Evolutionary conservation across 2,888 invertebrate species (phyloP).

Genomic region (Meta bourneti): DNA sequence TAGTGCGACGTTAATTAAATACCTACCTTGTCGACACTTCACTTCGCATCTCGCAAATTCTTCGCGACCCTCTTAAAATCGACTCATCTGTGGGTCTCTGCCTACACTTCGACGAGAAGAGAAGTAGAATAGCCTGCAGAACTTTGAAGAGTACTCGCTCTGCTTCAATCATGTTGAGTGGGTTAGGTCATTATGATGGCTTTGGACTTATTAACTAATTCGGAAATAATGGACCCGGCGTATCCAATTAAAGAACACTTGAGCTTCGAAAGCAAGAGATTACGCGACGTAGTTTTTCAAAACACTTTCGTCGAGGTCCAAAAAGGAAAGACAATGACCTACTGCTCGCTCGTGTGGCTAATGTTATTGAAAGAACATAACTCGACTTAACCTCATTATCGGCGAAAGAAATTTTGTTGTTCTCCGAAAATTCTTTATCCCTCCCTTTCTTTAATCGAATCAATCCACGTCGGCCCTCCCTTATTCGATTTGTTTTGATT

Average conservation of each 20-base stretch:
- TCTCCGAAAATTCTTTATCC: constrained; percentile 4
- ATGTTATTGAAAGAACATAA: neutral
- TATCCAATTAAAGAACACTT: neutral
- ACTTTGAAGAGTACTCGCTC: neutral
- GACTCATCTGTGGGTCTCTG: too few species aligned
- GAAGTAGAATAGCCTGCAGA: neutral
- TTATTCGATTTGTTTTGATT: constrained; percentile 54
- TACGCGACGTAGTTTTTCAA: neutral
- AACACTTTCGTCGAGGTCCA: neutral
- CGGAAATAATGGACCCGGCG: neutral
- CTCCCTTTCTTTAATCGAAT: constrained; percentile 47
- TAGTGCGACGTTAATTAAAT: too few species aligned
- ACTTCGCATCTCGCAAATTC: too few species aligned
- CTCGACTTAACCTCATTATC: constrained; percentile 36
- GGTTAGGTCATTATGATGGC: neutral
- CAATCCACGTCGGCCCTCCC: constrained; percentile 24
- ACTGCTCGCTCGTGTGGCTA: neutral
- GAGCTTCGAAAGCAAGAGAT: neutral
- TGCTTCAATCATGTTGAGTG: neutral
- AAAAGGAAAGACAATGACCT: neutral
- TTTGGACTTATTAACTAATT: neutral
- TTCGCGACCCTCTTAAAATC: too few species aligned
- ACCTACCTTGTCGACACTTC: too few species aligned
- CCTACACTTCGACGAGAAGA: neutral
- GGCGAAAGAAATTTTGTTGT: neutral